Base-by-base conservation (phyloP, 2,113 vertebrate species). In the Eurystomus gularis region DNA sequence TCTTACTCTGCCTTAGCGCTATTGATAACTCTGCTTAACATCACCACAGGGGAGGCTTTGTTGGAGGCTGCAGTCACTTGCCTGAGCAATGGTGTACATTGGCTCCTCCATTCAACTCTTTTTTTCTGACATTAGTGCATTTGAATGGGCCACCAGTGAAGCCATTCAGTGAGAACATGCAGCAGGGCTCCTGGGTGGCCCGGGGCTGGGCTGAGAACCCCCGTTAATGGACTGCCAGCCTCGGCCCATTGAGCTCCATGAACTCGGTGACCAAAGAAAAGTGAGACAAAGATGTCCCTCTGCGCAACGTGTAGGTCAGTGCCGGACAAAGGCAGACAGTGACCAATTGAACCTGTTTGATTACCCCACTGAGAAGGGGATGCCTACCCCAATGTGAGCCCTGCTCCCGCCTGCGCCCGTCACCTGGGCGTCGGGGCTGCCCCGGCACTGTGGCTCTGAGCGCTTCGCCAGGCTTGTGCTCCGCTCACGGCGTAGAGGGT, bases 131-230 rank as follows among this genome's bases (percentile, higher is more conserved):
- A 98, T 98, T 98, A 98, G 96, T 81, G 93, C 97, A 97, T 98
- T 97, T 98, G 96, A 98, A 98, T 98, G 97, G 98, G 98, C 98
- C 98, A 98, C 98, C 98, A 97, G 98, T 97, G 98, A 98, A 98
- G 98, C 98, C 97, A 98, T 98, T 98, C 98, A 98, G 52, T 29
- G 66, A 95, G 95, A 97, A 97, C 97, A 97, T 97, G 97, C 97
- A 97, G 97, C 54, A 3, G 97, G 97, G 93, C 97, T 98, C 97
- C 97, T 98, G 98, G 98, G 98, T 98, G 98, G 98, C 97, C 98
- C 9, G 29, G 97, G 90, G 55, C 97, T 66, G 95, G 88, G 96
- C 97, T 93, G 97, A 97, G 98, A 98, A 97, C 93, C 96, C 97
- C 96, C 4, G 75, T 98, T 98, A 98, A 98, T 98, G 98, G 98